Evolutionary conservation across 2,113 vertebrate species (phyloP), one percentile per base, ranked within the genome.

Genomic region (Triplophysa rosa): DNA sequence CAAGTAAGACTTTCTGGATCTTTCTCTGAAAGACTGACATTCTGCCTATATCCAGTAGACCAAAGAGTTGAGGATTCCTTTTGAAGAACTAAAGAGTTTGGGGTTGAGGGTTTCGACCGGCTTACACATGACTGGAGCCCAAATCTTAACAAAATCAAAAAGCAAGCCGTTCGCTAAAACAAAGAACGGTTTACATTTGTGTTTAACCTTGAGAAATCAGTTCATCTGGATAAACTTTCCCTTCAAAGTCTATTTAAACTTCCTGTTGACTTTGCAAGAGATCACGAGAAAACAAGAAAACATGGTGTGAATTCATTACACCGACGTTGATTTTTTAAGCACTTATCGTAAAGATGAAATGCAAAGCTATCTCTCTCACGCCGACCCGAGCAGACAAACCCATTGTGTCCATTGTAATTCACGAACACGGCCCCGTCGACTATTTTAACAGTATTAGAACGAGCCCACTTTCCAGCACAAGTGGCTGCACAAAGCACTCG

Each of bases 391-490:
- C 91, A 87, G 92, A 71, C 91, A 92, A 91, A 92, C 92, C 90
- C 93, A 92, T 92, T 95, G 90, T 90, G 79, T 90, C 89, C 90
- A 95, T 94, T 95, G 93, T 93, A 94, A 95, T 95, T 95, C 94
- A 95, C 92, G 92, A 94, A 93, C 93, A 93, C 88, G 87, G 76
- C 89, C 87, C 91, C 88, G 93, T 88, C 42, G 92, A 94, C 93
- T 94, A 93, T 95, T 95, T 94, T 94, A 95, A 93, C 91, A 94
- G 93, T 95, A 95, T 94, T 94, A 94, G 93, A 94, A 93, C 91
- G 92, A 94, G 90, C 91, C 91, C 92, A 93, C 93, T 94, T 94
- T 94, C 92, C 92, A 92, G 92, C 93, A 94, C 93, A 93, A 94
- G 93, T 94, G 92, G 91, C 91, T 94, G 90, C 89, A 94, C 93